phyloP scores from a whole-genome alignment of 2,888 invertebrate genomes.

The Trissolcus japonicus region DNA sequence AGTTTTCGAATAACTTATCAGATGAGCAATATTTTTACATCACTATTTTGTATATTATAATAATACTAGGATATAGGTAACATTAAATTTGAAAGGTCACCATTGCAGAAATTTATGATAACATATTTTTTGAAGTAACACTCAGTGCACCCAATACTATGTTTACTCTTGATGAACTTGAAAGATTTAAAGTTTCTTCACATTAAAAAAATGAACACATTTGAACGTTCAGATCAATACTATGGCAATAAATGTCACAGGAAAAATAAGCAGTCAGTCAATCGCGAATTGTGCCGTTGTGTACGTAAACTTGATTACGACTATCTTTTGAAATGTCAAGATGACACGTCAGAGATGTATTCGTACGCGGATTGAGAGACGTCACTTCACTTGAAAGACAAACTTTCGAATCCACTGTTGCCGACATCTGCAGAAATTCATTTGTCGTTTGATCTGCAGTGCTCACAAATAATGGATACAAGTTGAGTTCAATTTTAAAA shows the following conservation, averaged over 20 bases:
- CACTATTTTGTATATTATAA: too few relatives aligned
- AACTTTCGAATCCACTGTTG: constrained; percentile 68
- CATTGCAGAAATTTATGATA: constrained; percentile 12
- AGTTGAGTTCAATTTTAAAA: neutral
- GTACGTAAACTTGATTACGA: constrained; percentile 36
- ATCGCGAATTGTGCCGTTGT: constrained; percentile 11
- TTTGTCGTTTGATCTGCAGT: constrained; percentile 45
- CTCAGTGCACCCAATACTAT: too few relatives aligned
- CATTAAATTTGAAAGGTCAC: constrained; percentile 21
- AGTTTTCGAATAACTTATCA: too few relatives aligned
- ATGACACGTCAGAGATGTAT: constrained; percentile 50
- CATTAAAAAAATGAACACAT: neutral
- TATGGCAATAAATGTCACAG: neutral
- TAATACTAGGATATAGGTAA: too few relatives aligned
- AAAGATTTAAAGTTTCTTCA: neutral
- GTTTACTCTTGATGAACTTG: neutral
- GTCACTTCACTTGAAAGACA: constrained; percentile 60
- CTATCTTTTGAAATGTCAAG: constrained; percentile 50
- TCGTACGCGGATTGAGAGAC: constrained; percentile 60
- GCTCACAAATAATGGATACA: neutral
- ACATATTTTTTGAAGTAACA: neutral
- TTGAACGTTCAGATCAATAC: neutral
- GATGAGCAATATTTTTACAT: too few relatives aligned
- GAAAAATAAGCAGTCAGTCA: constrained; percentile 9
- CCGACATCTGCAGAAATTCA: constrained; percentile 65